Percentiles rank a stretch among this genome's conserved stretches.
Evolutionary conservation across 2,113 vertebrate genomes (phyloP).

Genomic region (Tychaedon coryphoeus): DNA sequence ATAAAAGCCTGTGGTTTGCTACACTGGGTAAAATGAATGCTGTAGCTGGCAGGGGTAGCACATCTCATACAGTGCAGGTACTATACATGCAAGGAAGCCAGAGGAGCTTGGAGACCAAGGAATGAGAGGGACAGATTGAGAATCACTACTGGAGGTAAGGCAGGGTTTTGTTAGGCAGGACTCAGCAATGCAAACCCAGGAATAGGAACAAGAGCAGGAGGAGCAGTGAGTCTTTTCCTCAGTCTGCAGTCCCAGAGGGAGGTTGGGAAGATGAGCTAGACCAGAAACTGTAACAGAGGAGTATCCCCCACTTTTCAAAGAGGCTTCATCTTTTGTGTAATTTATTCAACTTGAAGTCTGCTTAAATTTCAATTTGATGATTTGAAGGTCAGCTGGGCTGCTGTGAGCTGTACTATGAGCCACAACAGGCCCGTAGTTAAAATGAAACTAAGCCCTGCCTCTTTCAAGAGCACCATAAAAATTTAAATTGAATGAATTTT

Average conservation of each 20-base stretch:
- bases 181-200: background rate
- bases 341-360: background rate
- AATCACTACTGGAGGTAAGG: background rate
- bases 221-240: background rate
- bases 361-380: background rate
- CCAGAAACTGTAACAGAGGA: background rate
- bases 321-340: background rate
- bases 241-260: background rate
- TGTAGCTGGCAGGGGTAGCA: background rate
- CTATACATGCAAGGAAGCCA: background rate
- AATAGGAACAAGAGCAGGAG: background rate
- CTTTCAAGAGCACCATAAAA: constrained; percentile 27
- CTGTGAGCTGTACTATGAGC: background rate
- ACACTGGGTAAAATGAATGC: background rate
- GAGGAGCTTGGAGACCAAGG: background rate
- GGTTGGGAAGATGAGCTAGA: background rate
- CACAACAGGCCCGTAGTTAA: constrained; percentile 17
- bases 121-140: background rate
- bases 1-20: background rate
- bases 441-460: constrained; percentile 1
- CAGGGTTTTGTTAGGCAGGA: background rate
- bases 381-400: background rate
- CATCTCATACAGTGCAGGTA: background rate
- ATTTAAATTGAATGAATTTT: background rate
- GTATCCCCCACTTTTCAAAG: background rate